Evolutionary conservation across 2,888 invertebrate genomes (phyloP), one percentile per base, ranked within the genome.

Genomic region (Diarsia dahlii): DNA sequence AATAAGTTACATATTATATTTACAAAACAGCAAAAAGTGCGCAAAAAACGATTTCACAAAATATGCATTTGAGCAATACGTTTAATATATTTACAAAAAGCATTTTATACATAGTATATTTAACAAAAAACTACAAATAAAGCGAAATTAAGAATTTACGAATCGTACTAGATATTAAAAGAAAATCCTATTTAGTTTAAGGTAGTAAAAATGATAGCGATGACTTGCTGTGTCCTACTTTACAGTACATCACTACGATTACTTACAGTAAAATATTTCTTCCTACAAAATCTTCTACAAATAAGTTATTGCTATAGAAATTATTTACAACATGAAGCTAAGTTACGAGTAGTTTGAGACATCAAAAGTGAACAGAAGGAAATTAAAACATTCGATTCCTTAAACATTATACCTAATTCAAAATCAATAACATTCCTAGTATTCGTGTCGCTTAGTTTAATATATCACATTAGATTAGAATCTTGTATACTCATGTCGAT

Each of bases 31-130:
- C 96, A 95, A 96, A 95, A 93, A 96, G 96, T 96, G 96, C 96
- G 94, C 95, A 95, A 95, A 94, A 95, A 96, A 95, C 94, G 94
- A 94, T 94, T 93, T 96, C 96, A 96, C 95, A 96, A 96, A 96
- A 96, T 96, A 96, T 95, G 95, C 96, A 95, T 96, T 96, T 96
- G 96, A 96, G 96, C 96, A 96, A 95, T 95, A 96, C 93, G 91
- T 95, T 95, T 94, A 94, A 93, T 94, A 93, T 95, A 95, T 95
- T 95, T 95, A 95, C 95, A 95, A 92, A 94, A 95, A 95, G 93
- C 92, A 91, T 92, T 93, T 92, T 93, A 88, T 93, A 93, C 89
- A 93, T 86, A 91, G 86, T 89, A 84, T 89, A 79, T 80, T 79
- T 78, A 82, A 88, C 77, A 64, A 71, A 71, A 87, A 87, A 78